Evolutionary conservation across 2,113 vertebrate genomes (phyloP).

Genomic region (Panthera leo): DNA sequence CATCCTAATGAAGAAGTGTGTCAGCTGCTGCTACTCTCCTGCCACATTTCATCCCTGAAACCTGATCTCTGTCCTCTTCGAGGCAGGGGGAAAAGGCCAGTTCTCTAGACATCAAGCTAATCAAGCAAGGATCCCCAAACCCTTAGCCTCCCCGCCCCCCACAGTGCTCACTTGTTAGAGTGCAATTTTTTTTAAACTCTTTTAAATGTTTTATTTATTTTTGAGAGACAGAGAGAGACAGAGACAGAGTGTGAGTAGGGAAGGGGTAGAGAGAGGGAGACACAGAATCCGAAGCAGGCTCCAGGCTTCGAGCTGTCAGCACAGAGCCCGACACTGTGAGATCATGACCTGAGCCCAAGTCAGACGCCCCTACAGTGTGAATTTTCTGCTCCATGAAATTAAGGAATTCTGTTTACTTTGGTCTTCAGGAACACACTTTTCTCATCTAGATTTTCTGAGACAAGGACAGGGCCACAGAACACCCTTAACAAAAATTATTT

Average conservation of each 20-base stretch:
- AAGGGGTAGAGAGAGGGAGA: no score
- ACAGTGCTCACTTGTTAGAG: background rate
- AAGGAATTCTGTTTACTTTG: constrained; percentile 8
- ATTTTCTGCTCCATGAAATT: constrained; percentile 13
- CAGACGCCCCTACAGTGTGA: background rate
- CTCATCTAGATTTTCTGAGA: background rate
- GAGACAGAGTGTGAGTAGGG: no score
- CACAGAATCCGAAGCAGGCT: no score
- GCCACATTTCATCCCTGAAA: constrained; percentile 63
- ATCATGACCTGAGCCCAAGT: no score
- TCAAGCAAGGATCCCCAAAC: background rate
- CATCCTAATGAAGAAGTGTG: constrained; percentile 55
- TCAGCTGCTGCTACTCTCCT: constrained; percentile 68
- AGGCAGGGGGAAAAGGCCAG: background rate
- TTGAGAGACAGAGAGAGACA: no score
- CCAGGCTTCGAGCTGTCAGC: no score
- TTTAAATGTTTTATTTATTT: no score
- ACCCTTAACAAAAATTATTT: background rate
- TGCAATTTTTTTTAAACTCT: background rate
- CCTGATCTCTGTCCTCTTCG: background rate
- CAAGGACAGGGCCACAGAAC: background rate
- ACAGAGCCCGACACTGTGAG: no score
- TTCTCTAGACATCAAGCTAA: constrained; percentile 8
- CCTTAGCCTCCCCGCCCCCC: background rate
- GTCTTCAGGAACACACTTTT: constrained; percentile 36